These are phyloP conservation scores for Nematolebias whitei DNA, from an alignment of 2,113 vertebrate species.

Conservation along the genomic window DNA sequence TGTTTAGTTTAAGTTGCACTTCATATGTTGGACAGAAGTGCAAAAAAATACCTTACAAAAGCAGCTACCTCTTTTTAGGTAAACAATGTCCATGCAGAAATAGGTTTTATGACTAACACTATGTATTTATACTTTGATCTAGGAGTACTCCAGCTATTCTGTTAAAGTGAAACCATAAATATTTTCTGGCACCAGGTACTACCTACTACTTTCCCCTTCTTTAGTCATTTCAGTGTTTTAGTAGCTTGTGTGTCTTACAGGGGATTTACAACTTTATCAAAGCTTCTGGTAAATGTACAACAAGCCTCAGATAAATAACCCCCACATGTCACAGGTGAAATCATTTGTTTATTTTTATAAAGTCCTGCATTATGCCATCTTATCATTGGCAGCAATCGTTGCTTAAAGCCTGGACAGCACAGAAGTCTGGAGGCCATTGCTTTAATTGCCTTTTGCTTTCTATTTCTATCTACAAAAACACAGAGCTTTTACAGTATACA, in stretches of 20 bases:
- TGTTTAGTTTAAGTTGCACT: neutral
- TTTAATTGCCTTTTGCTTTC: slow-evolving; percentile 35
- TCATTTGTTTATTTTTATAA: slow-evolving; percentile 62
- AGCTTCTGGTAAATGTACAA: slow-evolving; percentile 30
- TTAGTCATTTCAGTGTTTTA: slow-evolving; percentile 35
- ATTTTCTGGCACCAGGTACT: slow-evolving; percentile 45
- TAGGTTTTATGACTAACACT: too few species aligned
- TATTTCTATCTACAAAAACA: slow-evolving; percentile 60
- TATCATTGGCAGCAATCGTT: slow-evolving; percentile 63
- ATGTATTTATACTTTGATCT: too few species aligned
- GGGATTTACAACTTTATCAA: slow-evolving; percentile 62
- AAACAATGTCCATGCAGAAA: too few species aligned
- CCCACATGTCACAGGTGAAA: slow-evolving; percentile 62
- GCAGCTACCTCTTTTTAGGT: too few species aligned
- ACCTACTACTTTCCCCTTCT: slow-evolving; percentile 23
- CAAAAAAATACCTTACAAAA: neutral
- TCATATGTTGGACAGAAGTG: neutral
- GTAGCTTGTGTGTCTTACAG: slow-evolving; percentile 34
- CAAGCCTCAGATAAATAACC: slow-evolving; percentile 49
- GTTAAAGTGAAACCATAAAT: slow-evolving; percentile 35
- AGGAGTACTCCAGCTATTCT: slow-evolving; percentile 34
- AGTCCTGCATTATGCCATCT: slow-evolving; percentile 57
- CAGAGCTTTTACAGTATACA: slow-evolving; percentile 44
- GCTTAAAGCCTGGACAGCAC: slow-evolving; percentile 46
- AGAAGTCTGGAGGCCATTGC: slow-evolving; percentile 49